Percentiles rank a stretch among this genome's conserved stretches.
Evolutionary conservation across 2,797 vertebrate species (phyloP).

Genomic region (Coreius guichenoti): DNA sequence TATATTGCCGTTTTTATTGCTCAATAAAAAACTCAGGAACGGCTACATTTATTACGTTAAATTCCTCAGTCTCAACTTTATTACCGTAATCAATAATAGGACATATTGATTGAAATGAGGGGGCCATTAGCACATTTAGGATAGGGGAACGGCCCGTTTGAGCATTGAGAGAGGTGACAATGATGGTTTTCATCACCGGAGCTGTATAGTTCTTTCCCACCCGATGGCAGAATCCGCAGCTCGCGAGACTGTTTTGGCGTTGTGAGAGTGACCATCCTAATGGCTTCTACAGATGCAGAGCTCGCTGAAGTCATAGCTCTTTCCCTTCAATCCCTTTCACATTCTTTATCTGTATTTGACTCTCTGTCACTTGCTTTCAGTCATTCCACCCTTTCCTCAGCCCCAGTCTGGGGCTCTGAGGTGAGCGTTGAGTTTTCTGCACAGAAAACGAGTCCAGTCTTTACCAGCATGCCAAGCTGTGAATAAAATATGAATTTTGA

Average conservation of each 20-base stretch:
- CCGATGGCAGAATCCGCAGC: constrained; percentile 61
- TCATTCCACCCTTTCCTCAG: constrained; percentile 29
- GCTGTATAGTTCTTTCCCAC: constrained; percentile 37
- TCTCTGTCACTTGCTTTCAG: constrained; percentile 43
- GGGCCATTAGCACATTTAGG: constrained; percentile 31
- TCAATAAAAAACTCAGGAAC: constrained; percentile 22
- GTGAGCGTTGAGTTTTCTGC: not conserved
- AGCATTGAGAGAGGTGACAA: constrained; percentile 51
- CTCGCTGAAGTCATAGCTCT: constrained; percentile 47
- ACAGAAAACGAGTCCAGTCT: not conserved
- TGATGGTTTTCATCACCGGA: constrained; percentile 47
- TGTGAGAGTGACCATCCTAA: constrained; percentile 64
- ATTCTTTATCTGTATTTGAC: constrained; percentile 51
- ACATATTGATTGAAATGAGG: constrained; percentile 35
- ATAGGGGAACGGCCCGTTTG: constrained; percentile 29
- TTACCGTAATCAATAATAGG: constrained; percentile 28
- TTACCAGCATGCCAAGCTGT: not conserved
- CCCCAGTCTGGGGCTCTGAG: constrained; percentile 27
- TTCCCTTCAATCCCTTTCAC: constrained; percentile 30
- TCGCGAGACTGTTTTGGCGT: constrained; percentile 60
- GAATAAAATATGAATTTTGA: not conserved
- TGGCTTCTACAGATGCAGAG: constrained; percentile 70
- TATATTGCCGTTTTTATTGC: constrained; percentile 23
- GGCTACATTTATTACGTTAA: constrained; percentile 14
- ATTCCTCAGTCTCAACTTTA: constrained; percentile 25